A percentile compares a stretch with the other conserved stretches of the same genome.
These are phyloP conservation scores for Amia ocellicauda DNA, from an alignment of 2,113 vertebrate species.

Conservation along the genomic window DNA sequence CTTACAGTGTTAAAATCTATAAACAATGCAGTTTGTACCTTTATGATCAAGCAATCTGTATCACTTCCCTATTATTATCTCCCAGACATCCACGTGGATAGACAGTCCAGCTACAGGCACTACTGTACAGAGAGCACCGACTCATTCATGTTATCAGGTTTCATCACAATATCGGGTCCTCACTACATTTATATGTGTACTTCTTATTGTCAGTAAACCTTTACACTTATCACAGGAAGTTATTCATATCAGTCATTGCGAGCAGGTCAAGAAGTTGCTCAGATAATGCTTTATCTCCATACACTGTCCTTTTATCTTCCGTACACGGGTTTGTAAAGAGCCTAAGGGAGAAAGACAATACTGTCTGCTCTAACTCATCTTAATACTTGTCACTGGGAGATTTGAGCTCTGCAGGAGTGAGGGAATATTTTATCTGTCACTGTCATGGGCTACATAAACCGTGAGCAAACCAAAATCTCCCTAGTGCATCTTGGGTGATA, in stretches of 20 bases:
- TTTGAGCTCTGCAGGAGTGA: constrained; percentile 38
- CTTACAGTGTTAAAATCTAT: no score
- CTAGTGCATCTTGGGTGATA: constrained; percentile 50
- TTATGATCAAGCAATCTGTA: no score
- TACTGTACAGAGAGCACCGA: no score
- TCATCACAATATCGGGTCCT: no score
- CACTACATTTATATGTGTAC: no score
- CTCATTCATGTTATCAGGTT: no score
- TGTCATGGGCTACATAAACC: constrained; percentile 54
- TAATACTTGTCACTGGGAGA: constrained; percentile 44
- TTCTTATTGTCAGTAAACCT: no score
- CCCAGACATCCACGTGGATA: no score
- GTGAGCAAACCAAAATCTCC: constrained; percentile 37
- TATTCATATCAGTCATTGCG: constrained; percentile 50
- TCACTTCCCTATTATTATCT: no score
- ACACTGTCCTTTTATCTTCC: constrained; percentile 60
- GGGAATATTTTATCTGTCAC: constrained; percentile 61
- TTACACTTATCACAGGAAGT: constrained; percentile 41
- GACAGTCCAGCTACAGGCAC: no score
- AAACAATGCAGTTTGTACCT: no score
- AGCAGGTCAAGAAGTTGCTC: constrained; percentile 42
- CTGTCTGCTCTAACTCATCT: constrained; percentile 58
- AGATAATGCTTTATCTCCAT: constrained; percentile 33
- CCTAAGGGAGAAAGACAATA: constrained; percentile 56
- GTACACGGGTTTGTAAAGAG: constrained; percentile 40